Evolutionary conservation across 2,113 vertebrate species (phyloP), one percentile per base, ranked within the genome.

Genomic region (Bufo bufo): DNA sequence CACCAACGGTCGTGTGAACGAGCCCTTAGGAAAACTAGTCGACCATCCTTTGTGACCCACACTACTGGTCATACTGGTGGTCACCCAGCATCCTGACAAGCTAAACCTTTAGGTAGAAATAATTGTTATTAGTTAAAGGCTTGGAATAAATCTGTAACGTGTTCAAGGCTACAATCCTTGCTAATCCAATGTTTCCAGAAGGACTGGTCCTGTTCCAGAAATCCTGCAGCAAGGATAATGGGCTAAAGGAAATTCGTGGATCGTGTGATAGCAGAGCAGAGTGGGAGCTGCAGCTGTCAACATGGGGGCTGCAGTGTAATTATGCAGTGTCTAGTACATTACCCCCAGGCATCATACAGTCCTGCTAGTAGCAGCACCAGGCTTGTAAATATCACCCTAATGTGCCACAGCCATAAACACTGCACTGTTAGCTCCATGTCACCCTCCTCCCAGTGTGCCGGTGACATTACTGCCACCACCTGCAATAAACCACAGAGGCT

Each of bases 351-450:
- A 69, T 80, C 69, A 86, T 79, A 69, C 43, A 54, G 20, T 63
- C 19, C 10, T 17, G 61, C 77, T 47, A 77, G 69, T 82, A 65
- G 66, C 45, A 50, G 43, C 9, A 47, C 43, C 13, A 61, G 19
- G 52, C 86, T 87, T 82, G 66, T 84, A 84, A 84, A 77, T 84
- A 17, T 72, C 56, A 58, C 33, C n/a, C 33, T 88, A 88, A 84
- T 88, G 58, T 63, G 79, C 56, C 17, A 43, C 54, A 69, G 58
- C 72, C 87, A 84, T 78, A 84, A 84, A 66, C 50, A 45, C 33
- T 47, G 17, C 50, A 69, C 71, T 78, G n/a, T 84, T 87, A 43
- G 77, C 17, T 71, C 56, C 20, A 52, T 49, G 65, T 20, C 86
- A 82, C 74, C 49, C 50, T 87, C 17, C 4, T 20, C 20, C 56